A percentile compares a stretch with the other conserved stretches of the same genome.
Conservation (phyloP, 2,113 vertebrate species). For the Xiphophorus maculatus region DNA sequence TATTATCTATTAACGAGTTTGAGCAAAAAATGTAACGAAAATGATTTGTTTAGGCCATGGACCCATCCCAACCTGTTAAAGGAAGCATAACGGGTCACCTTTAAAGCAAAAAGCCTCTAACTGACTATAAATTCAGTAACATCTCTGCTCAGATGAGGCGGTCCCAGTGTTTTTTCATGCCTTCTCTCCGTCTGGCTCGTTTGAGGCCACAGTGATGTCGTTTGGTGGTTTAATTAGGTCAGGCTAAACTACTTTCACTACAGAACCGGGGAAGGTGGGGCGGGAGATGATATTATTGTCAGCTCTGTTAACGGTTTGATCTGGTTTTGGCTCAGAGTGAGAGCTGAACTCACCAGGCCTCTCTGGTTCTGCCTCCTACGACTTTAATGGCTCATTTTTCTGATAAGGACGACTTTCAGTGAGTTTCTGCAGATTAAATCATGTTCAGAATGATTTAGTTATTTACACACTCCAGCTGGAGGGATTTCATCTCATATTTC, state of each 20-base stretch:
- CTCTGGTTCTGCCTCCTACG: neutral
- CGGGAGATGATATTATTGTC: slow-evolving; percentile 46
- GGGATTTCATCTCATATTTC: neutral
- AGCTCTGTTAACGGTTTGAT: slow-evolving; percentile 43
- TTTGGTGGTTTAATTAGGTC: slow-evolving; percentile 71
- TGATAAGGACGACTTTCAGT: neutral
- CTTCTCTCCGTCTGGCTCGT: slow-evolving; percentile 46
- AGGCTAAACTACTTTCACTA: slow-evolving; percentile 67
- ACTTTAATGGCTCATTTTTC: neutral
- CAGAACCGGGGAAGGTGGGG: slow-evolving; percentile 35
- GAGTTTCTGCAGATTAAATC: neutral
- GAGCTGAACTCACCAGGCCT: neutral
- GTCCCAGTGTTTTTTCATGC: slow-evolving; percentile 12
- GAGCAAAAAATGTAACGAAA: too few species aligned
- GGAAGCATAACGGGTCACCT: too few species aligned
- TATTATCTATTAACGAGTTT: too few species aligned
- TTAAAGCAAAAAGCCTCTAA: neutral
- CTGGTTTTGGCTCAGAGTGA: slow-evolving; percentile 19
- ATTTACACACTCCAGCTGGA: neutral
- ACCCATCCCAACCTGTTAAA: too few species aligned
- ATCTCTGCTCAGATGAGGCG: neutral
- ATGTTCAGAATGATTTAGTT: neutral
- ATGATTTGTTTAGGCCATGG: too few species aligned
- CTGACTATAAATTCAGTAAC: neutral
- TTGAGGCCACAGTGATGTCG: slow-evolving; percentile 59